phyloP scores from a whole-genome alignment of 2,113 vertebrate species.

The Aspiorhynchus laticeps region DNA sequence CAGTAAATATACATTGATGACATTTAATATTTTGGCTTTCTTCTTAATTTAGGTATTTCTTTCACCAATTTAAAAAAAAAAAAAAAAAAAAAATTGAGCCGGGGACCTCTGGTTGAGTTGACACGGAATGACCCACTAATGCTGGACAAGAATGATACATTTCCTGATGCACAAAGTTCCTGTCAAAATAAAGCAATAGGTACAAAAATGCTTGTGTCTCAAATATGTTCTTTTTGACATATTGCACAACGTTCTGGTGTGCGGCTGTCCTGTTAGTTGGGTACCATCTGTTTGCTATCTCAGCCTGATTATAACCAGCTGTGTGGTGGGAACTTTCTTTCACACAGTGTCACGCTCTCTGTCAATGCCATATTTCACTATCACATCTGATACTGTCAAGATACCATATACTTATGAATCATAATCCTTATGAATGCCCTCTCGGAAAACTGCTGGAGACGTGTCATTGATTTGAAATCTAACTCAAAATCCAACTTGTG shows the following conservation, averaged over 20 bases:
- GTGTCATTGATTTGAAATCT: background rate
- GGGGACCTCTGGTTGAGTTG: too few relatives aligned
- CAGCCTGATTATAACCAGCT: constrained; percentile 45
- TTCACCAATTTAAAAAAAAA: too few relatives aligned
- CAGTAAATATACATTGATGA: too few relatives aligned
- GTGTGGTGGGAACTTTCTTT: constrained; percentile 45
- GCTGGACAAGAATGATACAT: background rate
- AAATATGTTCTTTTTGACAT: constrained; percentile 38
- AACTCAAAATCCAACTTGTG: background rate
- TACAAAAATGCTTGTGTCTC: background rate
- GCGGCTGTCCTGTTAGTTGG: constrained; percentile 46
- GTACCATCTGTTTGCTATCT: constrained; percentile 55
- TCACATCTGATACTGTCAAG: constrained; percentile 40
- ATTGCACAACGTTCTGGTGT: constrained; percentile 41
- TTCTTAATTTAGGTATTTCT: too few relatives aligned
- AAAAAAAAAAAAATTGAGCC: too few relatives aligned
- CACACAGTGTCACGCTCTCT: constrained; percentile 43
- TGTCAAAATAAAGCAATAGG: constrained; percentile 5
- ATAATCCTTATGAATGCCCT: background rate
- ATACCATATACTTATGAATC: constrained; percentile 13
- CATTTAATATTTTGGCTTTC: too few relatives aligned
- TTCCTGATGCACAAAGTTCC: background rate
- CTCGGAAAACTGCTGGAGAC: background rate
- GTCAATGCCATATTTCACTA: constrained; percentile 43
- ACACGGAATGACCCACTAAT: too few relatives aligned